These are phyloP conservation scores for Phenganax stokvisi DNA, from an alignment of 92 coral and sea anemone genomes.

Conservation along the genomic window DNA sequence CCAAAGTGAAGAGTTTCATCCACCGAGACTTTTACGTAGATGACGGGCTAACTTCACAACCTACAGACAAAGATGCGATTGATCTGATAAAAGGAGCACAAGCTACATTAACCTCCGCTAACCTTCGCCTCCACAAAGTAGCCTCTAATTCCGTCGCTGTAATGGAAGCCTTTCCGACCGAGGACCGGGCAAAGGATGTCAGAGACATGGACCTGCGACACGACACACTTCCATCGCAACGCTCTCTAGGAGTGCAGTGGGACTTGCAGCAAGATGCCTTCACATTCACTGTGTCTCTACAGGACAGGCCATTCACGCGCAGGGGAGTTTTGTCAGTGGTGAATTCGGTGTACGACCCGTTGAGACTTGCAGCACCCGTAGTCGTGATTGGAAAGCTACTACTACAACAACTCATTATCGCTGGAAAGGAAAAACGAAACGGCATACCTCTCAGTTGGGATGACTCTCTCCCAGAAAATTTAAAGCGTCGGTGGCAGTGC, in stretches of 20 bases:
- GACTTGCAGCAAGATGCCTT: conserved; percentile 33
- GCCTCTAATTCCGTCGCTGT: conserved; percentile 35
- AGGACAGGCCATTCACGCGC: conserved; percentile 44
- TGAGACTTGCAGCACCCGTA: conserved; percentile 54
- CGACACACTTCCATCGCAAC: conserved; percentile 41
- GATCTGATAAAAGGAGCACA: conserved; percentile 36
- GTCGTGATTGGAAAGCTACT: conserved; percentile 39
- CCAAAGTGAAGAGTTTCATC: conserved; percentile 26
- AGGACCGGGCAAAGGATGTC: conserved; percentile 43
- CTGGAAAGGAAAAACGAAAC: conserved; percentile 33
- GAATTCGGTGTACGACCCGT: conserved; percentile 45
- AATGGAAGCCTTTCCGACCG: conserved; percentile 47
- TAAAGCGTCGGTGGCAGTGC: conserved; percentile 38
- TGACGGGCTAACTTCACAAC: conserved; percentile 35
- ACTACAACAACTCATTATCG: conserved; percentile 41
- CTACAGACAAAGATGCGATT: conserved; percentile 30
- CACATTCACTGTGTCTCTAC: conserved; percentile 41
- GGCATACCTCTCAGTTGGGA: conserved; percentile 40
- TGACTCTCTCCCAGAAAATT: conserved; percentile 41
- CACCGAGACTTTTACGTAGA: conserved; percentile 39
- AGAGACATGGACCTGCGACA: conserved; percentile 38
- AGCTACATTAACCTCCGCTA: conserved; percentile 32
- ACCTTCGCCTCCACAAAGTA: conserved; percentile 41
- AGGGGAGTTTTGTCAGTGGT: conserved; percentile 43
- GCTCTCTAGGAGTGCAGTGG: conserved; percentile 47